These are phyloP conservation scores for Sminthurinus aureus DNA, from an alignment of 2,888 invertebrate species.

Conservation along the genomic window DNA sequence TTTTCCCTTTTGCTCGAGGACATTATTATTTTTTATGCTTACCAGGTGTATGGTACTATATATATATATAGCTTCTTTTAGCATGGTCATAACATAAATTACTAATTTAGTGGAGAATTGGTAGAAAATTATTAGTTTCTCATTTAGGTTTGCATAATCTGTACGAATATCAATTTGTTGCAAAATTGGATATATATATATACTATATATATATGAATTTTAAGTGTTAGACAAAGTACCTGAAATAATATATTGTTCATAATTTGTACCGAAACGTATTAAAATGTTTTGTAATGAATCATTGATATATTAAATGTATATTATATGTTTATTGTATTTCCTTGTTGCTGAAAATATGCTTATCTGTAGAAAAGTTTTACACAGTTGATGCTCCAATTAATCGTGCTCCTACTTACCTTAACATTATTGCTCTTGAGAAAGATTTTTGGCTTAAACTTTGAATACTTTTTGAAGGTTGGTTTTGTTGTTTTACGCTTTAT, in stretches of 20 bases:
- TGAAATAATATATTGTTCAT: background rate
- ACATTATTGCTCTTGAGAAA: constrained; percentile 16
- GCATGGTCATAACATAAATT: too few relatives aligned
- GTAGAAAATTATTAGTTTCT: too few relatives aligned
- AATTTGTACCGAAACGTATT: background rate
- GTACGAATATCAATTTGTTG: background rate
- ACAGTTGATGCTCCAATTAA: constrained; percentile 26
- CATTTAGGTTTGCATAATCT: too few relatives aligned
- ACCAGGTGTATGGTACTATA: too few relatives aligned
- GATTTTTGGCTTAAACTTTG: constrained; percentile 24
- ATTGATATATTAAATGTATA: background rate
- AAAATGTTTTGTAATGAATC: background rate
- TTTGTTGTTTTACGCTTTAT: background rate
- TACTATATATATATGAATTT: too few relatives aligned
- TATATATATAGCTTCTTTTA: too few relatives aligned
- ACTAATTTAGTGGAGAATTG: too few relatives aligned
- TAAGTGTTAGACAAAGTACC: background rate
- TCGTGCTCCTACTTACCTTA: constrained; percentile 29
- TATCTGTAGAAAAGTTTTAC: background rate
- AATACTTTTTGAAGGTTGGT: constrained; percentile 4
- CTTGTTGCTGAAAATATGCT: background rate
- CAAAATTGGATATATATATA: background rate
- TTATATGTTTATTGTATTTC: background rate
- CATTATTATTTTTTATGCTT: too few relatives aligned
- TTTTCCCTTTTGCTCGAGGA: too few relatives aligned